Conservation (phyloP, 2,888 invertebrate species). For the Automeris io region DNA sequence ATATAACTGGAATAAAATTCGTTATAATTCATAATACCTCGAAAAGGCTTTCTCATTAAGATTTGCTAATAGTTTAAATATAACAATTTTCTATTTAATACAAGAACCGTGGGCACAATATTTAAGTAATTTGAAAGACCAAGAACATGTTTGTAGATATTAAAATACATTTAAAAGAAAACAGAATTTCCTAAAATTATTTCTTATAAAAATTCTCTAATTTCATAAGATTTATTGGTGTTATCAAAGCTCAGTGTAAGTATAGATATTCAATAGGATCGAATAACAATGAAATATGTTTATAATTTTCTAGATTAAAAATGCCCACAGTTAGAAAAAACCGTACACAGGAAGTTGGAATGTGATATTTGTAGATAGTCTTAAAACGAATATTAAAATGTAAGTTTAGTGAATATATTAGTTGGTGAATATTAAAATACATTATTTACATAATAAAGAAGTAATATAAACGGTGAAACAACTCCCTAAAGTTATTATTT, state of each 20-base stretch:
- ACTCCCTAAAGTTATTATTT: too few relatives aligned
- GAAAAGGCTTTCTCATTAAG: constrained; percentile 39
- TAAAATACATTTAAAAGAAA: constrained; percentile 2
- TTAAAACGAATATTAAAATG: constrained; percentile 1
- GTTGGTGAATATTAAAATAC: too few relatives aligned
- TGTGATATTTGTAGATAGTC: constrained; percentile 15
- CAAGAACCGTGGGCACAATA: constrained; percentile 37
- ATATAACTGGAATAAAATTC: constrained; percentile 62
- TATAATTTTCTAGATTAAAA: constrained; percentile 9
- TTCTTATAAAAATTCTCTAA: constrained; percentile 38
- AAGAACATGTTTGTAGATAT: constrained; percentile 13
- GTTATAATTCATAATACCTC: constrained; percentile 51
- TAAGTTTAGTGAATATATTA: not conserved
- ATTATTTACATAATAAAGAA: too few relatives aligned
- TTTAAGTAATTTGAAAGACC: constrained; percentile 21
- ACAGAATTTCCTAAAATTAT: constrained; percentile 7
- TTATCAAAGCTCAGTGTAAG: constrained; percentile 49
- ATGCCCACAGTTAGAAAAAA: constrained; percentile 51
- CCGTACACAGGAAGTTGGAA: constrained; percentile 33
- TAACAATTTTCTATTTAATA: constrained; percentile 23
- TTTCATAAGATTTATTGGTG: constrained; percentile 68
- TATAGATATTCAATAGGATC: constrained; percentile 12
- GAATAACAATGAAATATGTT: not conserved
- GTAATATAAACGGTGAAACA: too few relatives aligned
- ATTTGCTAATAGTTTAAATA: constrained; percentile 27